Conservation (phyloP, 2,888 invertebrate species). For the Drosophila tanythrix region DNA sequence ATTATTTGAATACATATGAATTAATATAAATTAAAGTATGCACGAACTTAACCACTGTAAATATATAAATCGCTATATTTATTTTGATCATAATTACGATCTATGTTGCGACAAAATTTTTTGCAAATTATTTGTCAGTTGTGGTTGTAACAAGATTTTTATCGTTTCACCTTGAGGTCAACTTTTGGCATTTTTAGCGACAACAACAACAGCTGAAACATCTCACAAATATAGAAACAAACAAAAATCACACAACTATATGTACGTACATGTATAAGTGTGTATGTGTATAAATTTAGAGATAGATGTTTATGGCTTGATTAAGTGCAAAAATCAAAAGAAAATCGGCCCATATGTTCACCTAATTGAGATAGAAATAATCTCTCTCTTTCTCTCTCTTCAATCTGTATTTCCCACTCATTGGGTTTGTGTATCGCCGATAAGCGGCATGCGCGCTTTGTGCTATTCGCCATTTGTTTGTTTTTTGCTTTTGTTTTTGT, state of each 20-base stretch:
- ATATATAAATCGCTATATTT: background rate
- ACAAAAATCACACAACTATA: conserved; percentile 20
- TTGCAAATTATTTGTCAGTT: conserved; percentile 29
- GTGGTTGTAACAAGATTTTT: conserved; percentile 49
- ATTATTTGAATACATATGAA: background rate
- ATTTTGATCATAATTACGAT: conserved; percentile 28
- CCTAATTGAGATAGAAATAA: conserved; percentile 29
- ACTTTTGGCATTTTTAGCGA: conserved; percentile 43
- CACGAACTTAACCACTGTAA: background rate
- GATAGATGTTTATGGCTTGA: conserved; percentile 46
- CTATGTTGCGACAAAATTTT: conserved; percentile 19
- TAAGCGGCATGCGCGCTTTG: conserved; percentile 51
- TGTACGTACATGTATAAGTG: background rate
- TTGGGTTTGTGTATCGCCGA: conserved; percentile 30
- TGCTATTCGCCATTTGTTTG: conserved; percentile 30
- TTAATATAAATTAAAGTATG: background rate
- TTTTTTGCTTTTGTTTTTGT: conserved; percentile 25
- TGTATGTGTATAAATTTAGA: conserved; percentile 30
- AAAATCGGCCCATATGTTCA: conserved; percentile 20
- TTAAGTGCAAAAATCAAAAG: conserved; percentile 42
- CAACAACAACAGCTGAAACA: conserved; percentile 49
- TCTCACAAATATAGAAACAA: conserved; percentile 14
- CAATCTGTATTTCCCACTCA: conserved; percentile 31
- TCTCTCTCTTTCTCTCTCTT: conserved; percentile 3
- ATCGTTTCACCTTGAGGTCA: conserved; percentile 56